Percentiles rank a stretch among this genome's conserved stretches.
phyloP scores from a whole-genome alignment of 2,113 vertebrate genomes.

The Hyaena hyaena region DNA sequence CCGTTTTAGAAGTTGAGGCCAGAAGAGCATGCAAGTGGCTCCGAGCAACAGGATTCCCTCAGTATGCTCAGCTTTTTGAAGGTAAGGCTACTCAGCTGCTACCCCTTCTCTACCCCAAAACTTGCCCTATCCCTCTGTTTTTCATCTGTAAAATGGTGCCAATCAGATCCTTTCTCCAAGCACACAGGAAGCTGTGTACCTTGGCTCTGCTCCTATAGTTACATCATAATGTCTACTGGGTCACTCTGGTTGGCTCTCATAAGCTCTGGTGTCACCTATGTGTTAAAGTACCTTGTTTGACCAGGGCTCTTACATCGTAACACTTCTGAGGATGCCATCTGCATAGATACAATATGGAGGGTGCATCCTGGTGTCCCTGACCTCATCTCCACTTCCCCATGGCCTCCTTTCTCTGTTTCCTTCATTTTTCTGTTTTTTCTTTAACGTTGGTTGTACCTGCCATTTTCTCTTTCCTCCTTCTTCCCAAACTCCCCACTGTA shows the following conservation, averaged over 20 bases:
- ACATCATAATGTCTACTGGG: not conserved
- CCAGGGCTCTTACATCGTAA: not conserved
- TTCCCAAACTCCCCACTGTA: not conserved
- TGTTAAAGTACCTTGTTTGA: not conserved
- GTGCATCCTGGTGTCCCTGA: not conserved
- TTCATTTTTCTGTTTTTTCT: conserved; percentile 10
- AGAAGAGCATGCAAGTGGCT: conserved; percentile 95
- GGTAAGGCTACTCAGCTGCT: conserved; percentile 84
- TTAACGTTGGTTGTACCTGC: not conserved
- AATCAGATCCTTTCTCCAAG: not conserved
- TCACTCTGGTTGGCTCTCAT: not conserved
- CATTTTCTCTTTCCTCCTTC: not conserved
- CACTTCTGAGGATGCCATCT: not conserved
- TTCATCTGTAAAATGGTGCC: not conserved
- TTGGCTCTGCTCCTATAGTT: not conserved
- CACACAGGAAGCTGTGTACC: not conserved
- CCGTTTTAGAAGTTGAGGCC: conserved; percentile 93
- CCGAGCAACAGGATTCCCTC: conserved; percentile 93
- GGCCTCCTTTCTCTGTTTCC: not conserved
- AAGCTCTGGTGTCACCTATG: not conserved
- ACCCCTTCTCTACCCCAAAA: no score
- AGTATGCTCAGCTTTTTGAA: conserved; percentile 94
- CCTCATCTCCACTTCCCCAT: not conserved
- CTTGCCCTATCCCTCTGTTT: not conserved
- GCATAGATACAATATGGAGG: not conserved